A percentile compares a stretch with the other conserved stretches of the same genome.
phyloP scores from a whole-genome alignment of 2,797 vertebrate genomes.

The Enteromius radiatus region DNA sequence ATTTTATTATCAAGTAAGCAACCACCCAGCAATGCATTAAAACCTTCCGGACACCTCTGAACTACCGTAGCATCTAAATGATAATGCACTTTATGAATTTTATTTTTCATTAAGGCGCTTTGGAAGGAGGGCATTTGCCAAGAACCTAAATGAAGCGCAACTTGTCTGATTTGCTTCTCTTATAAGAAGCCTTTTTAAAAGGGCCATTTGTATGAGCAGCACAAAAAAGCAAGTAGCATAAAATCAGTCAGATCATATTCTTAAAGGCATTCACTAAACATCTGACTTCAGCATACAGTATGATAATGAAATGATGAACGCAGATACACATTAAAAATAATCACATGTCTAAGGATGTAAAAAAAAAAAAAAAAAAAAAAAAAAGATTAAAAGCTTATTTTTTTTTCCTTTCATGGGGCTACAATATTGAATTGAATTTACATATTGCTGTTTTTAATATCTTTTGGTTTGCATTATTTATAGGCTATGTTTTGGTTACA shows the following conservation, averaged over 20 bases:
- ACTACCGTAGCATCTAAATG: not conserved
- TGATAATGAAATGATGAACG: not conserved
- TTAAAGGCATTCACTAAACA: not conserved
- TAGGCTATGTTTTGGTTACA: conserved; percentile 1
- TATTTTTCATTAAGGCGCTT: not conserved
- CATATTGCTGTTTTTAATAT: conserved; percentile 1
- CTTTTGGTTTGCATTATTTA: conserved; percentile 23
- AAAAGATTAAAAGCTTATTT: not conserved
- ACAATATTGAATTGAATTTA: not conserved
- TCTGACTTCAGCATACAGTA: not conserved
- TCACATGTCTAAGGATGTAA: too few species aligned
- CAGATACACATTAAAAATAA: too few species aligned
- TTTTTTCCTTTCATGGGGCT: not conserved
- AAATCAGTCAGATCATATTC: not conserved
- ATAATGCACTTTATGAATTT: not conserved
- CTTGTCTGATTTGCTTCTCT: not conserved
- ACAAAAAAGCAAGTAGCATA: not conserved
- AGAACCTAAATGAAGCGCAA: not conserved
- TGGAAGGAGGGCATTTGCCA: not conserved
- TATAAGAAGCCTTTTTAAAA: conserved; percentile 6
- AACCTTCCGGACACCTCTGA: not conserved
- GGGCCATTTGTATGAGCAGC: not conserved
- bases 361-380: not conserved
- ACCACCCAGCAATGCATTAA: not conserved
- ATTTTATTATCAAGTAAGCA: not conserved